Evolutionary conservation across 1,140 invertebrate genomes (phyloP).

Genomic region (Ctenoplectra terminalis): DNA sequence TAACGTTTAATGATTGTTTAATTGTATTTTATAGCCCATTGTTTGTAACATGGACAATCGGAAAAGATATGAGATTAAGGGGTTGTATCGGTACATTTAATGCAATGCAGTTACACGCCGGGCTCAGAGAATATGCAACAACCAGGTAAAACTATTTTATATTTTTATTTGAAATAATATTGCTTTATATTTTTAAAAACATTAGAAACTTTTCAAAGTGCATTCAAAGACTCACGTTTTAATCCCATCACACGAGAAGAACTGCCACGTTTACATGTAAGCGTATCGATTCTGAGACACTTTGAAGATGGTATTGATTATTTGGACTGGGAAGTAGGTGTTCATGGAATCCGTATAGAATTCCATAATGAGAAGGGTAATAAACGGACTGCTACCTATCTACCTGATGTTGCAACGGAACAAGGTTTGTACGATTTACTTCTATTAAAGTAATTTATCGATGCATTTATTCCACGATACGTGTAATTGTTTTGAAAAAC

Average conservation of each 20-base stretch:
- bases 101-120: constrained; percentile 95
- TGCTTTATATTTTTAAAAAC: constrained; percentile 35
- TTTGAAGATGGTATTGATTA: constrained; percentile 98
- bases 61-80: constrained; percentile 94
- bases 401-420: constrained; percentile 98
- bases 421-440: constrained; percentile 88
- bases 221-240: constrained; percentile 98
- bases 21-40: constrained; percentile 91
- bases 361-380: constrained; percentile 97
- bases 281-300: constrained; percentile 96
- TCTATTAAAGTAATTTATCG: neutral
- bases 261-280: constrained; percentile 95
- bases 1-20: neutral
- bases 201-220: constrained; percentile 86
- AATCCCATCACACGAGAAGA: constrained; percentile 97
- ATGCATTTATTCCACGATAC: neutral
- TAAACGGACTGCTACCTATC: constrained; percentile 97
- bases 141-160: constrained; percentile 87
- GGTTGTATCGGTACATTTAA: constrained; percentile 98
- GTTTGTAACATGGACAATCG: constrained; percentile 99
- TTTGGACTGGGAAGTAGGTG: constrained; percentile 98
- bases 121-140: constrained; percentile 97
- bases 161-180: neutral
- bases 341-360: constrained; percentile 99
- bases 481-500: constrained; percentile 3